Percentiles rank a stretch among this genome's conserved stretches.
Conservation (phyloP, 2,797 vertebrate genomes). For the Acrossocheilus fasciatus region DNA sequence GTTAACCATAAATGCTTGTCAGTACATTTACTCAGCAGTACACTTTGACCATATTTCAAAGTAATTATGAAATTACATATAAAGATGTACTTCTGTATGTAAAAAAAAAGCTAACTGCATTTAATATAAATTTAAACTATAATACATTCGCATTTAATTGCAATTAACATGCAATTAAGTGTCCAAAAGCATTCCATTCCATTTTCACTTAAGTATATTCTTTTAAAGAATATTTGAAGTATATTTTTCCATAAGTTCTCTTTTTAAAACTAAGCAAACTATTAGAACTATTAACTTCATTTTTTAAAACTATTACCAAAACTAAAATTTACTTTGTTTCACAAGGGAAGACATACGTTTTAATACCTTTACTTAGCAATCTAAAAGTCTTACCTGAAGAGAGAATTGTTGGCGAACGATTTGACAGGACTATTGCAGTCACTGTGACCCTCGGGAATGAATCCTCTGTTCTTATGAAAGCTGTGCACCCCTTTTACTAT, state of each 20-base stretch:
- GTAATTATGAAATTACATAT: no score
- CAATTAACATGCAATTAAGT: background rate
- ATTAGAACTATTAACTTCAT: no score
- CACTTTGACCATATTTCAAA: no score
- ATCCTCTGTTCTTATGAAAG: slow-evolving; percentile 84
- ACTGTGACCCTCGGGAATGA: slow-evolving; percentile 84
- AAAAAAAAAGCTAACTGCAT: no score
- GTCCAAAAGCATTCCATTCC: background rate
- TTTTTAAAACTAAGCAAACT: background rate
- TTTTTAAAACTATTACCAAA: no score
- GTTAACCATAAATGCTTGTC: no score
- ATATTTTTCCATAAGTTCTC: background rate
- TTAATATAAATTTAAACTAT: background rate
- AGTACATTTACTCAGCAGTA: no score
- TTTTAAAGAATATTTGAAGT: background rate
- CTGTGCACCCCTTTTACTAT: slow-evolving; percentile 90
- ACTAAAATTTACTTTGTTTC: background rate
- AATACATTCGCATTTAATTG: background rate
- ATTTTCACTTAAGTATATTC: background rate
- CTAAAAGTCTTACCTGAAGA: slow-evolving; percentile 85
- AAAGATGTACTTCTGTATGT: no score
- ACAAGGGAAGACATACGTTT: background rate
- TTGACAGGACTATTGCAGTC: slow-evolving; percentile 82
- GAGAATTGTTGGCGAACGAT: slow-evolving; percentile 78
- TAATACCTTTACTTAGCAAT: background rate